These are phyloP conservation scores for Pseudomyrmex pallidus DNA, from an alignment of 1,140 invertebrate species.

Conservation along the genomic window DNA sequence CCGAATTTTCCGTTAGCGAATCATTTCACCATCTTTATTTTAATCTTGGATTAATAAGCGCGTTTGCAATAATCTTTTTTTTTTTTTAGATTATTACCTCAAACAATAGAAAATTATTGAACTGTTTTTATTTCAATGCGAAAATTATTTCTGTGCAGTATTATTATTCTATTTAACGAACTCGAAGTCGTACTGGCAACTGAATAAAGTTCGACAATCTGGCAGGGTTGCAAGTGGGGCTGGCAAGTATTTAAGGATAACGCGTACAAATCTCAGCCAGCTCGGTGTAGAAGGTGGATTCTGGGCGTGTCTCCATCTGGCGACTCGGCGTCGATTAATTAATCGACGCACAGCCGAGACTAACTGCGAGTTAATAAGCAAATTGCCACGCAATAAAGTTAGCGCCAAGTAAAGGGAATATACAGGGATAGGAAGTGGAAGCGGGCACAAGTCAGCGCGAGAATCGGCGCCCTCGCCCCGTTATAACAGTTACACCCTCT, in stretches of 20 bases:
- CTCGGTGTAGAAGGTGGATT: conserved; percentile 63
- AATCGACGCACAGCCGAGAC: conserved; percentile 83
- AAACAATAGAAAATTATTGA: conserved; percentile 17
- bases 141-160: neutral
- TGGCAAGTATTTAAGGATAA: conserved; percentile 66
- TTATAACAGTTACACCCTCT: conserved; percentile 79
- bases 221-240: conserved; percentile 15
- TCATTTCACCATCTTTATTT: conserved; percentile 6
- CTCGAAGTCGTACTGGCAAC: conserved; percentile 26
- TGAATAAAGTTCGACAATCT: conserved; percentile 54
- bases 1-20: conserved; percentile 8
- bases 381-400: conserved; percentile 85
- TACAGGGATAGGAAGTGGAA: conserved; percentile 59
- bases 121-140: neutral
- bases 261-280: conserved; percentile 65
- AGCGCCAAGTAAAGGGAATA: conserved; percentile 72
- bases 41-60: conserved; percentile 17
- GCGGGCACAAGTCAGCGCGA: conserved; percentile 50
- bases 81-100: conserved; percentile 18
- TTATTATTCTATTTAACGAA: conserved; percentile 36
- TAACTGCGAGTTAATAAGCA: conserved; percentile 85
- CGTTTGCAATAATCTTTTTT: neutral
- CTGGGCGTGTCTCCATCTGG: conserved; percentile 83
- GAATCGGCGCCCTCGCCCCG: conserved; percentile 66
- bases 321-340: conserved; percentile 83